These are phyloP conservation scores for Oegoconia quadripuncta DNA, from an alignment of 2,888 invertebrate genomes.

Conservation along the genomic window DNA sequence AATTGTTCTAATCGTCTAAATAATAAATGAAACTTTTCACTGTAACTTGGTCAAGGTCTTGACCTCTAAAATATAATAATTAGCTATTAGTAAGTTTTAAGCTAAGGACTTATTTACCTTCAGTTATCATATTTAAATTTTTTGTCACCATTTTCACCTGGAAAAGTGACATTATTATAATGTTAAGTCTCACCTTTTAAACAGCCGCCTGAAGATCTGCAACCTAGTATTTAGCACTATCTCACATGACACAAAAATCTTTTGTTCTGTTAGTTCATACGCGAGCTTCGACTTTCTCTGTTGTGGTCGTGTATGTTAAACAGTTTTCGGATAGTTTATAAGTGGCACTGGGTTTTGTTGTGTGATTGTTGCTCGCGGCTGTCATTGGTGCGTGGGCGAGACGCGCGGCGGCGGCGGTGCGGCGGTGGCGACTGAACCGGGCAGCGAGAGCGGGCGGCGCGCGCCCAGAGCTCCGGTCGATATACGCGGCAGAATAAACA, in stretches of 20 bases:
- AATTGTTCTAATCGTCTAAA: too few relatives aligned
- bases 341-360: neutral
- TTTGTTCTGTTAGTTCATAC: slow-evolving; percentile 31
- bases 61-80: neutral
- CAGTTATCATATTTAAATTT: too few relatives aligned
- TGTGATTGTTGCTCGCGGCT: slow-evolving; percentile 42
- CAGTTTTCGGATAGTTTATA: neutral
- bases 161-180: neutral
- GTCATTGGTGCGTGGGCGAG: slow-evolving; percentile 47
- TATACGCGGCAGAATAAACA: slow-evolving; percentile 77
- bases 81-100: neutral
- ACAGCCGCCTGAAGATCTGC: slow-evolving; percentile 57
- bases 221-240: slow-evolving; percentile 42
- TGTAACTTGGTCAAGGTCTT: slow-evolving; percentile 7
- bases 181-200: slow-evolving; percentile 49
- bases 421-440: slow-evolving; percentile 53
- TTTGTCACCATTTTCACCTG: neutral
- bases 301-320: slow-evolving; percentile 5
- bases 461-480: slow-evolving; percentile 57
- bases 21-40: too few relatives aligned
- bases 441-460: slow-evolving; percentile 50
- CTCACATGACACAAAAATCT: slow-evolving; percentile 52
- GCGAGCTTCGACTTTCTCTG: slow-evolving; percentile 16
- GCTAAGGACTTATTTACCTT: too few relatives aligned
- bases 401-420: slow-evolving; percentile 41